phyloP scores from a whole-genome alignment of 2,113 vertebrate genomes.

The Ptilonorhynchus violaceus region DNA sequence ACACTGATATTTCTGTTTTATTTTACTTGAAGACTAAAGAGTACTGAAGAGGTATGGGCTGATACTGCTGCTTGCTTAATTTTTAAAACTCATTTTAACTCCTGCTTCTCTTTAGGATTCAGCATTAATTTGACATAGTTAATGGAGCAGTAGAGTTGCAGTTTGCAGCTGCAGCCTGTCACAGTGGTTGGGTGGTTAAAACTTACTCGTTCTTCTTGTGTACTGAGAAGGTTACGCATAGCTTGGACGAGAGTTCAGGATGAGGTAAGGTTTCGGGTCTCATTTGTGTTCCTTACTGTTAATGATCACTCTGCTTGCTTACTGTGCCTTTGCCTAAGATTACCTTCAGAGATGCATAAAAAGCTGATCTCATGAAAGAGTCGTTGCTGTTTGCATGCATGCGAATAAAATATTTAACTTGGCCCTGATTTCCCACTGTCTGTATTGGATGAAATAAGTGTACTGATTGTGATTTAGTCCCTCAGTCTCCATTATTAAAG shows the following conservation, averaged over 20 bases:
- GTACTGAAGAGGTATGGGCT: background rate
- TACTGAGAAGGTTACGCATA: background rate
- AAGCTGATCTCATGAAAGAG: background rate
- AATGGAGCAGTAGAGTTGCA: background rate
- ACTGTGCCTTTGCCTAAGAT: background rate
- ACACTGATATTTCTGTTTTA: background rate
- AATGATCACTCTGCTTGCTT: background rate
- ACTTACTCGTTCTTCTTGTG: background rate
- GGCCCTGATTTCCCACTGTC: background rate
- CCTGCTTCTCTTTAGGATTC: background rate
- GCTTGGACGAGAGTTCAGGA: background rate
- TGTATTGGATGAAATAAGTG: background rate
- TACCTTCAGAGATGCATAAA: background rate
- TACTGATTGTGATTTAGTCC: background rate
- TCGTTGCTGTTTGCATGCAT: background rate
- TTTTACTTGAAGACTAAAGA: background rate
- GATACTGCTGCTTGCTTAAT: background rate
- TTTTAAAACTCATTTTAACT: background rate
- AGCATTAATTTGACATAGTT: background rate
- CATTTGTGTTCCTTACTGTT: background rate
- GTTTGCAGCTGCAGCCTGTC: background rate
- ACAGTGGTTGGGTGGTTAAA: background rate
- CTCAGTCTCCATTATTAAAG: background rate
- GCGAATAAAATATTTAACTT: background rate
- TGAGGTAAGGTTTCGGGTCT: background rate